Conservation (phyloP, 2,888 invertebrate species). For the Pyrrhosoma nymphula region DNA sequence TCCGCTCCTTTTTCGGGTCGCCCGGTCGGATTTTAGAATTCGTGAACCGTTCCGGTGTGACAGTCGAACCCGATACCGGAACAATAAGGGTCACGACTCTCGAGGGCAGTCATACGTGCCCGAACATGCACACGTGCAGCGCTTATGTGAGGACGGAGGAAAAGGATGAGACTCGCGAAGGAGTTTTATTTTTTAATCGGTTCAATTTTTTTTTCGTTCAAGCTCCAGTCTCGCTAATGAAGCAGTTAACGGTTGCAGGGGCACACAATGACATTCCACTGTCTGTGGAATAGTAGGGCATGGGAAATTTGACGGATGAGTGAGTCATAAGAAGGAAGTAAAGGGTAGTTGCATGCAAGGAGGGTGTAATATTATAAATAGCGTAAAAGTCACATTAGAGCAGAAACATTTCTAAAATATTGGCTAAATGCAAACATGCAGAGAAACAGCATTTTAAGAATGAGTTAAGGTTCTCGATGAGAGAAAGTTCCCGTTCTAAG, state of each 20-base stretch:
- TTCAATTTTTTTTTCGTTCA: background rate
- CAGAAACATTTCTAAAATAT: no score
- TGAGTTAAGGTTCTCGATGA: no score
- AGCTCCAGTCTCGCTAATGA: background rate
- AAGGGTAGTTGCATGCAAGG: no score
- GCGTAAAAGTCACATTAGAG: background rate
- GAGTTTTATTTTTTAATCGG: background rate
- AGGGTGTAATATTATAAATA: background rate
- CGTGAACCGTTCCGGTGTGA: slow-evolving; percentile 35
- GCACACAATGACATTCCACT: background rate
- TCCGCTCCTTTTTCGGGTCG: background rate
- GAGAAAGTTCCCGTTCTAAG: no score
- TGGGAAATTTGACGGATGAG: background rate
- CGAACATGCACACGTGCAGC: background rate
- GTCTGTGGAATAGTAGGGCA: background rate
- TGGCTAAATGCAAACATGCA: no score
- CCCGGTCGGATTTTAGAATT: slow-evolving; percentile 3
- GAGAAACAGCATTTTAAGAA: no score
- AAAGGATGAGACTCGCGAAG: background rate
- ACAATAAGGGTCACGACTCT: slow-evolving; percentile 30
- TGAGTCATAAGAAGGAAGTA: background rate
- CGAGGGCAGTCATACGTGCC: slow-evolving; percentile 10
- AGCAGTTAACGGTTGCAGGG: background rate
- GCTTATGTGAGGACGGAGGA: background rate
- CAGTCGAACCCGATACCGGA: slow-evolving; percentile 32